These are phyloP conservation scores for Agrypnia vestita DNA, from an alignment of 1,140 invertebrate genomes.

Conservation along the genomic window DNA sequence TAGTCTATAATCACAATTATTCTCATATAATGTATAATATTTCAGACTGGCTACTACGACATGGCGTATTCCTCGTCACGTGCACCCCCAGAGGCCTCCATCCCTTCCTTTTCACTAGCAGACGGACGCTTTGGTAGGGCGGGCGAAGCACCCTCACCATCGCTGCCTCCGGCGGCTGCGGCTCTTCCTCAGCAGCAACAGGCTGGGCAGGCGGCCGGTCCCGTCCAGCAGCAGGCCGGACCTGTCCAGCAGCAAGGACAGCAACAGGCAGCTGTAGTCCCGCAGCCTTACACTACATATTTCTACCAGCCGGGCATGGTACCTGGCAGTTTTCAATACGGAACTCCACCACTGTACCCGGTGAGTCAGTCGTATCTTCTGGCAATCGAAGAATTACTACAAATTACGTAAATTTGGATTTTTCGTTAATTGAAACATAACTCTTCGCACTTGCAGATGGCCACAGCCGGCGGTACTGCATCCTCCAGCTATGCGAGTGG, in stretches of 20 bases:
- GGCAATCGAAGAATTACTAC: no score
- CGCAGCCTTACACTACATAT: slow-evolving; percentile 76
- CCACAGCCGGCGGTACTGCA: slow-evolving; percentile 52
- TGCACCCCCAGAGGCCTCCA: slow-evolving; percentile 77
- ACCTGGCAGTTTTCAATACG: slow-evolving; percentile 82
- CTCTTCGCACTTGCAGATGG: slow-evolving; percentile 39
- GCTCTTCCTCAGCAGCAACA: slow-evolving; percentile 76
- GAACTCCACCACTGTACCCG: slow-evolving; percentile 79
- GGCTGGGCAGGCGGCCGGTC: slow-evolving; percentile 82
- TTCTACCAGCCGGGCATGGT: slow-evolving; percentile 80
- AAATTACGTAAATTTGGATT: no score
- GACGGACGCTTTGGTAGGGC: slow-evolving; percentile 82
- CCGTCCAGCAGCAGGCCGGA: slow-evolving; percentile 66
- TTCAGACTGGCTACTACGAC: slow-evolving; percentile 76
- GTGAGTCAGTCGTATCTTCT: slow-evolving; percentile 66
- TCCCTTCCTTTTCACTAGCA: slow-evolving; percentile 83
- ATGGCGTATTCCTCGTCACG: slow-evolving; percentile 74
- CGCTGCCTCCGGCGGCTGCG: slow-evolving; percentile 43
- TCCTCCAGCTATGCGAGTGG: slow-evolving; percentile 54
- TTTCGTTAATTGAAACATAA: no score
- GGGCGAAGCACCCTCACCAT: slow-evolving; percentile 72
- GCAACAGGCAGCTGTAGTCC: slow-evolving; percentile 62
- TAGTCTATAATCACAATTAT: no score
- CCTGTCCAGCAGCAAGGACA: no score
- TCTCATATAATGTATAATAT: background rate